phyloP scores from a whole-genome alignment of 2,888 invertebrate genomes.

The Athetis lepigone region DNA sequence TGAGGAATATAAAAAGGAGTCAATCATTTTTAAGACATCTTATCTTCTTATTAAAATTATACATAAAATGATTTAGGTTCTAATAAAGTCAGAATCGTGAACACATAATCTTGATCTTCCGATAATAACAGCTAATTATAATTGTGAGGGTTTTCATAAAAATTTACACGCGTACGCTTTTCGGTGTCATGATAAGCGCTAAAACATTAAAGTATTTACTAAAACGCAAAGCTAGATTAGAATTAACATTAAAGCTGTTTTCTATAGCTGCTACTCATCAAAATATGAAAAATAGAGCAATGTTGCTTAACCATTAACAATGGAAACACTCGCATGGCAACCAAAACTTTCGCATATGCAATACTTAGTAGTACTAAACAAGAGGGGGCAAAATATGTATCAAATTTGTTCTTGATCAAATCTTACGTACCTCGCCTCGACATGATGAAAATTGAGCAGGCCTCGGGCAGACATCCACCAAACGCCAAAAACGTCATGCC shows the following conservation, averaged over 20 bases:
- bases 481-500: constrained; percentile 97
- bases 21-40: not conserved
- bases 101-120: constrained; percentile 30
- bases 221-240: constrained; percentile 12
- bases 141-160: constrained; percentile 1
- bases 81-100: constrained; percentile 9
- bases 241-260: not conserved
- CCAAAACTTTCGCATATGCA: constrained; percentile 33
- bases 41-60: constrained; percentile 20
- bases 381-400: constrained; percentile 6
- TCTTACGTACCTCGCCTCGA: constrained; percentile 93
- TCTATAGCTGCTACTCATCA: not conserved
- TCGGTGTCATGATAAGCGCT: not conserved
- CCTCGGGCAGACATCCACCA: constrained; percentile 96
- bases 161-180: constrained; percentile 16
- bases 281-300: constrained; percentile 29
- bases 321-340: constrained; percentile 36
- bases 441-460: constrained; percentile 95
- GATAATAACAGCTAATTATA: constrained; percentile 21
- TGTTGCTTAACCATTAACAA: constrained; percentile 22
- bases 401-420: constrained; percentile 15
- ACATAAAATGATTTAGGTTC: constrained; percentile 9
- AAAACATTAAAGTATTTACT: not conserved
- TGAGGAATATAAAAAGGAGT: not conserved
- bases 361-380: not conserved